Evolutionary conservation across 1,140 invertebrate genomes (phyloP).

Genomic region (Ceratosolen solmsi): DNA sequence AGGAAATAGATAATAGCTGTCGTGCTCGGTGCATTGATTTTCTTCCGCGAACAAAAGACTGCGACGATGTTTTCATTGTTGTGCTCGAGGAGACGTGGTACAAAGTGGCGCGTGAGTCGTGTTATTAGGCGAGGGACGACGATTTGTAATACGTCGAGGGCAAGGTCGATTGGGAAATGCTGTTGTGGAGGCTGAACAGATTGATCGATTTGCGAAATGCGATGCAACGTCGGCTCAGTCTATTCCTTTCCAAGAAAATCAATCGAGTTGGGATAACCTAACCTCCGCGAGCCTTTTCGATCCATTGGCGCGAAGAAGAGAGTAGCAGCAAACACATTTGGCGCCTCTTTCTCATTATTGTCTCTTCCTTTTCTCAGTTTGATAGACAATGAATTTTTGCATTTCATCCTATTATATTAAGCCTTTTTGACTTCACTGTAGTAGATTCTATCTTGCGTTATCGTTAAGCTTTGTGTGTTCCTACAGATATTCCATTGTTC

Average conservation of each 20-base stretch:
- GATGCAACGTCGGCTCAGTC: too few relatives aligned
- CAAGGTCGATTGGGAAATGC: slow-evolving; percentile 19
- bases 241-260: neutral
- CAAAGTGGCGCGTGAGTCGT: too few relatives aligned
- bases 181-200: neutral
- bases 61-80: neutral
- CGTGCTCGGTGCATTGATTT: neutral
- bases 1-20: neutral
- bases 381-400: too few relatives aligned
- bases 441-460: too few relatives aligned
- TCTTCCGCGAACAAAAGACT: neutral
- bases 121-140: neutral
- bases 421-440: too few relatives aligned
- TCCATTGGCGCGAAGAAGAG: neutral
- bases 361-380: too few relatives aligned
- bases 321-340: too few relatives aligned
- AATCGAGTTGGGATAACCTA: slow-evolving; percentile 4
- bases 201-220: slow-evolving; percentile 7
- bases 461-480: too few relatives aligned
- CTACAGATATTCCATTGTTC: too few relatives aligned
- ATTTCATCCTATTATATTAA: too few relatives aligned
- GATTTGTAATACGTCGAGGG: neutral
- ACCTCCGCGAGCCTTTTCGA: slow-evolving; percentile 4
- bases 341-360: too few relatives aligned
- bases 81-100: too few relatives aligned